phyloP scores from a whole-genome alignment of 2,797 vertebrate genomes.

The Geotria australis region DNA sequence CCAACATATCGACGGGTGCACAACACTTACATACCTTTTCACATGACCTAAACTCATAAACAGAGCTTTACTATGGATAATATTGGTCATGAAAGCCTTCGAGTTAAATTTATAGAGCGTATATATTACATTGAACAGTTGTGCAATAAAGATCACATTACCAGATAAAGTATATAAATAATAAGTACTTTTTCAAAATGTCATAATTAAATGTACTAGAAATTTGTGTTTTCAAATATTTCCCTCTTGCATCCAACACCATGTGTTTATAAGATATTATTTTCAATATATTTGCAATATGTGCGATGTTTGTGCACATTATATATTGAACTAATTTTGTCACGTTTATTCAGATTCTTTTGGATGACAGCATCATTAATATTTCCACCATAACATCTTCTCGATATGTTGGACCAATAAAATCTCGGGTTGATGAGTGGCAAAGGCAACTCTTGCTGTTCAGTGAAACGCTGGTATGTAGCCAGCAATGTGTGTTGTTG shows the following conservation, averaged over 20 bases:
- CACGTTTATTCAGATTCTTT: slow-evolving; percentile 15
- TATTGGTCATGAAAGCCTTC: not conserved
- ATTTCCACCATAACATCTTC: slow-evolving; percentile 33
- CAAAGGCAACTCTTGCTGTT: slow-evolving; percentile 27
- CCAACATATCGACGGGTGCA: no score
- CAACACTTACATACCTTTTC: no score
- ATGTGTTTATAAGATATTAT: slow-evolving; percentile 1
- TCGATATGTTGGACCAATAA: slow-evolving; percentile 25
- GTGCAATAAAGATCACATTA: not conserved
- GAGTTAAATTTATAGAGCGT: not conserved
- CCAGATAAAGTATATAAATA: not conserved
- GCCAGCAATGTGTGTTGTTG: no score
- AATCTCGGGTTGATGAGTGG: slow-evolving; percentile 25
- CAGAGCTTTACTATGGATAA: no score
- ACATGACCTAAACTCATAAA: no score
- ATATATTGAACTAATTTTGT: not conserved
- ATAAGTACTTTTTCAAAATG: not conserved
- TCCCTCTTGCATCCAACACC: not conserved
- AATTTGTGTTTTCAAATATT: not conserved
- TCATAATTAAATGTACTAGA: no score
- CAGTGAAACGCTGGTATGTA: slow-evolving; percentile 37
- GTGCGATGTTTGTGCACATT: no score
- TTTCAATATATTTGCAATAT: not conserved
- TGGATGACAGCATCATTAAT: slow-evolving; percentile 42
- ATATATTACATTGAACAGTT: not conserved